Base-by-base conservation (phyloP, 2,888 invertebrate genomes). In the Sthenelais limicola region DNA sequence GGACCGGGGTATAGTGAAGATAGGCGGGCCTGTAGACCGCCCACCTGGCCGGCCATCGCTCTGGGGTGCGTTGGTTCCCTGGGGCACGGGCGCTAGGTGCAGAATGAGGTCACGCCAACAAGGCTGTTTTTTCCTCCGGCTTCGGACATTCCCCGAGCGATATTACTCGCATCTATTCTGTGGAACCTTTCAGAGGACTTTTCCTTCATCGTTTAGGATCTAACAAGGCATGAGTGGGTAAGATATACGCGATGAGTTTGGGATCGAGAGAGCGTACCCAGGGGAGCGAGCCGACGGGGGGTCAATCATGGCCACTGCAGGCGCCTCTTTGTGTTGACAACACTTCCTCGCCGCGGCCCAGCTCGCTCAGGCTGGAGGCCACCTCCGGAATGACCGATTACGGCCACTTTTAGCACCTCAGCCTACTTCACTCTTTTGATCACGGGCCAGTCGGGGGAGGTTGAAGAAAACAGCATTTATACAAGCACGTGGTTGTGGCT, bases 241-340 rank as follows among this genome's bases (percentile, higher is more conserved):
- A n/a, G n/a, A n/a, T n/a, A 12, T 43, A 9, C 43, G 12, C 62
- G 62, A 62, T 35, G 18, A 24, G 62, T 38, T 62, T 18, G 43
- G 43, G 35, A 24, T 3, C 62, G 38, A 24, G 35, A 43, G 35
- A 38, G 38, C 21, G 35, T 28, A 33, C 62, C 62, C 62, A 38
- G 15, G 62, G 62, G 62, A 62, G 62, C 24, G n/a, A n/a, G 62
- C 62, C 62, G 26, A 28, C 62, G 38, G 62, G 62, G 62, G 62
- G 62, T 62, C 62, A 62, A 62, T 62, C 62, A 62, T 62, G 62
- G 62, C 62, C 62, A 21, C 62, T 21, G 38, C 62, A 43, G 62
- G 62, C 62, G 62, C 33, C 38, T 43, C 62, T 62, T 62, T 62
- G 62, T 62, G 62, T 62, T 62, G 62, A 62, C 62, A 62, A 62